Evolutionary conservation across 2,888 invertebrate genomes (phyloP).

Genomic region (Drosophila nigricruria): DNA sequence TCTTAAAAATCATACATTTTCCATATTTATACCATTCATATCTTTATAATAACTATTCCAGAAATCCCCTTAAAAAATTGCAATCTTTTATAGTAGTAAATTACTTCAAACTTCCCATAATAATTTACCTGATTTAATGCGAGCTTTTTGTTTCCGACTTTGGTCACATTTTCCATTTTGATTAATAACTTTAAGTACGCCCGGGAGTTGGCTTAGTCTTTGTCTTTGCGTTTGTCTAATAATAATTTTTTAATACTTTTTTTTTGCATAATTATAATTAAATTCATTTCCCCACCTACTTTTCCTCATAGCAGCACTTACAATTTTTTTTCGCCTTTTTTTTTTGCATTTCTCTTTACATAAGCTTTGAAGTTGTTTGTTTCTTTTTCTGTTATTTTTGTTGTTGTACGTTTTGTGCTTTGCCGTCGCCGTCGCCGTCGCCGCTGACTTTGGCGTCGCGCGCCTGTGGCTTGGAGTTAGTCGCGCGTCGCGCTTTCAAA

Average conservation of each 20-base stretch:
- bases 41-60: neutral
- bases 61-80: no score
- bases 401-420: constrained; percentile 23
- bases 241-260: constrained; percentile 16
- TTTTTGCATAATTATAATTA: constrained; percentile 53
- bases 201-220: constrained; percentile 7
- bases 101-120: neutral
- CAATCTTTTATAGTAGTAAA: neutral
- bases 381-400: constrained; percentile 21
- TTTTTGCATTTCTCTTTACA: constrained; percentile 69
- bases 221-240: constrained; percentile 18
- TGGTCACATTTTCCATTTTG: constrained; percentile 23
- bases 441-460: constrained; percentile 44
- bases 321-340: constrained; percentile 33
- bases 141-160: constrained; percentile 16
- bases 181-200: constrained; percentile 14
- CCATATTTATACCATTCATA: neutral
- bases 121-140: constrained; percentile 3
- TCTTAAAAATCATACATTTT: no score
- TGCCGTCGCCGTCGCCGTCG: constrained; percentile 28
- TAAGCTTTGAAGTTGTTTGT: constrained; percentile 51
- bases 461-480: constrained; percentile 64
- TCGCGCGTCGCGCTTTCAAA: constrained; percentile 72
- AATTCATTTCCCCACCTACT: constrained; percentile 57
- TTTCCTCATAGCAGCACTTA: constrained; percentile 46